Base-by-base conservation (phyloP, 2,797 vertebrate genomes). In the Betta splendens region DNA sequence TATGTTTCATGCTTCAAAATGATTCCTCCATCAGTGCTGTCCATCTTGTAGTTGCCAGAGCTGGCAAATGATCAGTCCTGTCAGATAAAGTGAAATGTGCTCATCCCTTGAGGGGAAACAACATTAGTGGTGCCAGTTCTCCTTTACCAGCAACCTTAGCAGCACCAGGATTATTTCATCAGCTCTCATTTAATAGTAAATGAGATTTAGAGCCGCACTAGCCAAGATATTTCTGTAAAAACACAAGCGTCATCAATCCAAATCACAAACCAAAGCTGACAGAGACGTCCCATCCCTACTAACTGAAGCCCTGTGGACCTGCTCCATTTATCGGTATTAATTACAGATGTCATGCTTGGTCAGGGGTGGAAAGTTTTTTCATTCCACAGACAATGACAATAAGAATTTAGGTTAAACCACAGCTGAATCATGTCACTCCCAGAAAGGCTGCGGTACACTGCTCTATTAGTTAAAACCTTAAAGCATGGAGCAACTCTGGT, bases 291-390 rank as follows among this genome's bases (percentile, higher is more conserved):
- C 62, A 28, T 54, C 55, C 22, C 38, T 42, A 0, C 55, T 50
- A 37, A 64, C 47, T 42, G 43, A 55, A 43, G 59, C 61, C 31
- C 55, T 0, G 4, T 15, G 63, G 61, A 64, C 31, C 35, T 29
- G 56, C 66, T 66, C 55, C 67, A 31, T 72, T 81, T 72, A 50
- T 59, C 25, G 37, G 26, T 62, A 63, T 73, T 75, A 83, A 81
- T 81, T 64, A 79, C 58, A 77, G 28, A 61, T 64, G 72, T 79
- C 83, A 81, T 72, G 62, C 71, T 70, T 76, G 83, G 71, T 72
- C 79, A 78, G 67, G 32, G 40, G 64, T 45, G 62, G 59, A 21
- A 71, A 58, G 72, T 66, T 32, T 74, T 28, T 46, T 78, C 77
- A 73, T 78, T 65, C 77, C 48, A 64, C 15, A 20, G 64, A 45